Evolutionary conservation across 2,113 vertebrate genomes (phyloP).

Genomic region (Passer montanus): DNA sequence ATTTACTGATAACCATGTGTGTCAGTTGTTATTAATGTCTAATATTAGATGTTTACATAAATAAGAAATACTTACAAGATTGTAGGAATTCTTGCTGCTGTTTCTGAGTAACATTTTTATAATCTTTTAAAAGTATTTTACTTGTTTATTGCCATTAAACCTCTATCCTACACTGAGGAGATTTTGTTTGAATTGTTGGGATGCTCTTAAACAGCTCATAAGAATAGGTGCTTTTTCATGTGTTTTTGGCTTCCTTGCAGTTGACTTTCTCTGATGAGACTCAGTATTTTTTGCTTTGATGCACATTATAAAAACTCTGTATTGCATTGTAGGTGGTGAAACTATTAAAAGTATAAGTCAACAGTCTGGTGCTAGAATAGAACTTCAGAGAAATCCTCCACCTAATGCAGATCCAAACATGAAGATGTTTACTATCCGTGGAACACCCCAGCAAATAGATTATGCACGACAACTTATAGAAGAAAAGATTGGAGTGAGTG

Average conservation of each 20-base stretch:
- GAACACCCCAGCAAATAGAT: slow-evolving; percentile 95
- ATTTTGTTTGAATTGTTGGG: not conserved
- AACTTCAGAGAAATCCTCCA: slow-evolving; percentile 95
- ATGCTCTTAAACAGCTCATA: not conserved
- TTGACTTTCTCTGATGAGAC: not conserved
- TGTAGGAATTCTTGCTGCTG: not conserved
- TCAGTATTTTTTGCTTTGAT: not conserved
- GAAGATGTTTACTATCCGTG: slow-evolving; percentile 96
- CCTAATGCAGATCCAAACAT: slow-evolving; percentile 96
- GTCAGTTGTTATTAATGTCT: not conserved
- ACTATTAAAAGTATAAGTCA: slow-evolving; percentile 99
- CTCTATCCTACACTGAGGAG: not conserved
- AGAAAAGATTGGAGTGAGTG: slow-evolving; percentile 96
- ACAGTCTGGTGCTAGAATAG: slow-evolving; percentile 95
- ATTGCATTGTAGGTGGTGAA: slow-evolving; percentile 84
- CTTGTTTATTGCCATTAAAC: not conserved
- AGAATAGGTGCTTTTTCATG: not conserved
- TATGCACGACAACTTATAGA: slow-evolving; percentile 97
- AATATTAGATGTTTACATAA: not conserved
- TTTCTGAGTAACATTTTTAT: not conserved
- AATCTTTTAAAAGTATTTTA: not conserved
- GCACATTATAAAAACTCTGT: not conserved
- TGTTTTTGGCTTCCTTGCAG: not conserved
- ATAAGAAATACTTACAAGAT: not conserved
- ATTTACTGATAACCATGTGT: not conserved